Conservation (phyloP, 2,888 invertebrate species). For the Lamellibrachia satsuma region DNA sequence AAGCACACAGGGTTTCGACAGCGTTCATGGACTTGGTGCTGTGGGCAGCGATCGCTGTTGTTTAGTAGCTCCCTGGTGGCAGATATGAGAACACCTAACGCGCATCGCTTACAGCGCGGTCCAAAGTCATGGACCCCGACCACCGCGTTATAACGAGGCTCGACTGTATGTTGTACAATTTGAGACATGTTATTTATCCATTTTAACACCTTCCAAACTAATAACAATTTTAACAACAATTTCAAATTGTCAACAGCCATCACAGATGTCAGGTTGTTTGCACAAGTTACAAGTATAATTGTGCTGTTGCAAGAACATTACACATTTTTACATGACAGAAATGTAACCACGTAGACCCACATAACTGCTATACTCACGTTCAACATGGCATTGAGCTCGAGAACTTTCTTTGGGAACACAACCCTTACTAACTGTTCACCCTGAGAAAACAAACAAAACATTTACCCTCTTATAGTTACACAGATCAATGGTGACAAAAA, state of each 20-base stretch:
- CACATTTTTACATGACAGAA: background rate
- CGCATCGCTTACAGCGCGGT: too few relatives aligned
- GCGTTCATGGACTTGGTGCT: too few relatives aligned
- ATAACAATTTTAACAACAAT: background rate
- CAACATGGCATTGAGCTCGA: conserved; percentile 86
- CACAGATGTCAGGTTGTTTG: background rate
- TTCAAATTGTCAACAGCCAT: background rate
- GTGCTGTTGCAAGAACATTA: background rate
- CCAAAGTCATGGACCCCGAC: too few relatives aligned
- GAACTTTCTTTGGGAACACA: conserved; percentile 92
- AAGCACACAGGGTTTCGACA: too few relatives aligned
- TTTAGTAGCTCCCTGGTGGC: too few relatives aligned
- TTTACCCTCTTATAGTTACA: background rate
- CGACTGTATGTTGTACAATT: too few relatives aligned
- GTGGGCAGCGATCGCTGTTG: too few relatives aligned
- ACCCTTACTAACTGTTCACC: conserved; percentile 84
- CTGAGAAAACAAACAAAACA: conserved; percentile 45
- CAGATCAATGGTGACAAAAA: background rate
- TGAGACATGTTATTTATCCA: too few relatives aligned
- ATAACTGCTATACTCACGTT: conserved; percentile 67
- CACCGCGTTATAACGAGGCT: too few relatives aligned
- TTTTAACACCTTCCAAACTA: too few relatives aligned
- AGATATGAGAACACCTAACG: too few relatives aligned
- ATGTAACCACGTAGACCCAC: background rate
- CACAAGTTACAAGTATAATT: background rate